Evolutionary conservation across 2,113 vertebrate genomes (phyloP).

Genomic region (Hystrix brachyura): DNA sequence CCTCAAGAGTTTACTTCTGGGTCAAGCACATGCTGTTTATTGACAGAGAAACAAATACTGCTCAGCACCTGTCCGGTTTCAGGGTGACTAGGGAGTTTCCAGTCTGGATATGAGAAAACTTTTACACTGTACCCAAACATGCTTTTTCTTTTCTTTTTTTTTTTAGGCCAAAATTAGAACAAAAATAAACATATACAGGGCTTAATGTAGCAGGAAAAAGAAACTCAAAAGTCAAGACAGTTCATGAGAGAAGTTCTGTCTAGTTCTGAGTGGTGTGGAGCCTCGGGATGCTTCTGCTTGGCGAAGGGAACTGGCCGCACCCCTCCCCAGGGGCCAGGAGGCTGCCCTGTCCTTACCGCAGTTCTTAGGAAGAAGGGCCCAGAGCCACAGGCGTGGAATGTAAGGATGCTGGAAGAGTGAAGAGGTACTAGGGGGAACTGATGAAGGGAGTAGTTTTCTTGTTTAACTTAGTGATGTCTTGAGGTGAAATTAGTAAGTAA

Average conservation of each 20-base stretch:
- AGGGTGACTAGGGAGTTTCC: slow-evolving; percentile 80
- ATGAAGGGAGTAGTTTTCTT: slow-evolving; percentile 16
- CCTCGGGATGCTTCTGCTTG: not conserved
- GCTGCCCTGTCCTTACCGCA: not conserved
- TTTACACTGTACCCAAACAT: slow-evolving; percentile 81
- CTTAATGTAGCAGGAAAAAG: slow-evolving; percentile 59
- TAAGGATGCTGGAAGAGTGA: not conserved
- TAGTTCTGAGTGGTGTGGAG: not conserved
- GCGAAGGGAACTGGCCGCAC: no score
- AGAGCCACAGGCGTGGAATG: not conserved
- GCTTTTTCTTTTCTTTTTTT: slow-evolving; percentile 65
- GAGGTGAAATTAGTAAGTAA: slow-evolving; percentile 62
- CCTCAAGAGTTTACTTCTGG: slow-evolving; percentile 21
- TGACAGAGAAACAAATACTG: slow-evolving; percentile 78
- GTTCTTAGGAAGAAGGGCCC: not conserved
- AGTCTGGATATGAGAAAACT: slow-evolving; percentile 77
- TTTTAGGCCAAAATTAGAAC: slow-evolving; percentile 81
- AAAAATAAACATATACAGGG: slow-evolving; percentile 74
- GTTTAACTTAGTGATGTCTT: not conserved
- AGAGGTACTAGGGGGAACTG: not conserved
- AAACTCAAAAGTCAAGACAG: slow-evolving; percentile 76
- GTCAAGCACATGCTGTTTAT: slow-evolving; percentile 63
- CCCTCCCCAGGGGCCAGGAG: not conserved
- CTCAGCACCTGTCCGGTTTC: slow-evolving; percentile 82
- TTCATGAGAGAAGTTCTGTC: slow-evolving; percentile 58